These are phyloP conservation scores for Watsonalla cultraria DNA, from an alignment of 2,888 invertebrate genomes.

Conservation along the genomic window DNA sequence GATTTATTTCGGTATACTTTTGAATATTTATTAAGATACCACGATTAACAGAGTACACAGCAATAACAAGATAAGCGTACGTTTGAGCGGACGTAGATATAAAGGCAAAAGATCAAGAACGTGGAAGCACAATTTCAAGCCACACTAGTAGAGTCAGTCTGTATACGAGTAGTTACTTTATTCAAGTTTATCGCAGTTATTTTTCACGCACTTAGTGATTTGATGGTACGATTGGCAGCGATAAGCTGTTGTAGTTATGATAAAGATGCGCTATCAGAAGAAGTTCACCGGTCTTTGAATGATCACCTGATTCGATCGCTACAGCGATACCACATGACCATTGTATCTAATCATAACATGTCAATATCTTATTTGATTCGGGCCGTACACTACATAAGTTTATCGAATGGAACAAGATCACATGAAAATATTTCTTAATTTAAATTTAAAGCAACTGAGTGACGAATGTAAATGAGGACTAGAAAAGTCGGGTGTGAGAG, in stretches of 20 bases:
- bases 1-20: neutral
- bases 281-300: slow-evolving; percentile 21
- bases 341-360: slow-evolving; percentile 34
- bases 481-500: neutral
- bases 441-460: neutral
- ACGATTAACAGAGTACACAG: neutral
- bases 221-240: slow-evolving; percentile 25
- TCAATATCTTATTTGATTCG: slow-evolving; percentile 25
- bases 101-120: neutral
- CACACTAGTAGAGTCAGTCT: neutral
- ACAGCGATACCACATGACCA: slow-evolving; percentile 46
- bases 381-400: slow-evolving; percentile 13
- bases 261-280: slow-evolving; percentile 26
- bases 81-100: neutral
- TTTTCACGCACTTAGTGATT: slow-evolving; percentile 29
- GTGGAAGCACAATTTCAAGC: slow-evolving; percentile 6
- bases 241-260: slow-evolving; percentile 20
- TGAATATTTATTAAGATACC: neutral
- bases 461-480: neutral
- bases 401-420: slow-evolving; percentile 1
- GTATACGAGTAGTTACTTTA: neutral
- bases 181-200: slow-evolving; percentile 5
- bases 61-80: neutral
- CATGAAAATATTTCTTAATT: neutral
- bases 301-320: slow-evolving; percentile 52